These are phyloP conservation scores for Zoanthus solanderi DNA, from an alignment of 92 coral and sea anemone genomes.

Conservation along the genomic window DNA sequence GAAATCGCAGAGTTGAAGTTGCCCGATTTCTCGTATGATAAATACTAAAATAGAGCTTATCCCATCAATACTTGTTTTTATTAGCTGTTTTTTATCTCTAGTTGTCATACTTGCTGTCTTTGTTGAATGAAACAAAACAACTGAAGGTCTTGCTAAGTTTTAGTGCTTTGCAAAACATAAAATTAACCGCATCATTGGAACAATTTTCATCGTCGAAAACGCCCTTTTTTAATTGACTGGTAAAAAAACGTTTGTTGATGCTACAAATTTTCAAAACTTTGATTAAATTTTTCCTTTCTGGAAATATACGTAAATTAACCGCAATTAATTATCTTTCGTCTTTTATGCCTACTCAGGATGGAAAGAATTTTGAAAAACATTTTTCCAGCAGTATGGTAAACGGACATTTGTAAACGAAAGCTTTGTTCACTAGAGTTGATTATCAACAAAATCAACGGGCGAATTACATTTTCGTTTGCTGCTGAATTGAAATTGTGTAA, in stretches of 20 bases:
- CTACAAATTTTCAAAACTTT: neutral
- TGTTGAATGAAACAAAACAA: too few species aligned
- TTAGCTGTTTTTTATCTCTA: too few species aligned
- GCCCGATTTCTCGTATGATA: too few species aligned
- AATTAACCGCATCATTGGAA: neutral
- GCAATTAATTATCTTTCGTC: neutral
- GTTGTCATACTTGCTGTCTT: too few species aligned
- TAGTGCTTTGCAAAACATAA: neutral
- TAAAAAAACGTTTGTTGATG: neutral
- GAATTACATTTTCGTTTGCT: neutral
- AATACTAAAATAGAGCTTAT: too few species aligned
- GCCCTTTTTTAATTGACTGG: conserved; percentile 7
- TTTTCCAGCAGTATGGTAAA: neutral
- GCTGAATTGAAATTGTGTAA: neutral
- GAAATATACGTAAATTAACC: conserved; percentile 6
- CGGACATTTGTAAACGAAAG: neutral
- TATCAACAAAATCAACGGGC: neutral
- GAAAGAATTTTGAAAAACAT: neutral
- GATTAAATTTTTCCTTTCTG: neutral
- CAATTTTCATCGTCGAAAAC: conserved; percentile 1
- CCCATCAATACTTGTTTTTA: too few species aligned
- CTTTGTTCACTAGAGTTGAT: neutral
- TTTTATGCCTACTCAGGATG: neutral
- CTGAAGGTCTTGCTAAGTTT: too few species aligned
- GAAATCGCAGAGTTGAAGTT: too few species aligned